Conservation (phyloP, 2,797 vertebrate genomes). For the Tympanoctomys barrerae region DNA sequence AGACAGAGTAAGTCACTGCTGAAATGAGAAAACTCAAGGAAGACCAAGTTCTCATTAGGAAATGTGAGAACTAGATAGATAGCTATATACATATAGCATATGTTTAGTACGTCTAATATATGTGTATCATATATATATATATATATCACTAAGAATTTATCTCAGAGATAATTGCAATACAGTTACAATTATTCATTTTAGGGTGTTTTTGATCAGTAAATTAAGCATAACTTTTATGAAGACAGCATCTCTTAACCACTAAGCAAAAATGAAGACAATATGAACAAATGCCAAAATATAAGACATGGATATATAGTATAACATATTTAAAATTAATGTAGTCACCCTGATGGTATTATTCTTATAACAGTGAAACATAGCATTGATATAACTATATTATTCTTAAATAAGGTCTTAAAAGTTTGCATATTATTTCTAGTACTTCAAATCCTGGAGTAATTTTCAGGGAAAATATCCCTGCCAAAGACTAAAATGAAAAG, state of each 20-base stretch:
- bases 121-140: background rate
- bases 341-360: background rate
- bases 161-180: background rate
- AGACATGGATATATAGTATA: background rate
- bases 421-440: background rate
- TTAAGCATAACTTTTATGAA: conserved; percentile 20
- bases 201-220: background rate
- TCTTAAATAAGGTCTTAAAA: background rate
- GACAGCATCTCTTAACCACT: background rate
- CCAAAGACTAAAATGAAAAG: background rate
- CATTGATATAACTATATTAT: background rate
- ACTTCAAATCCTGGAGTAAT: background rate
- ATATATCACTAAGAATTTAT: background rate
- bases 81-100: background rate
- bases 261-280: background rate
- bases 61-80: background rate
- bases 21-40: background rate
- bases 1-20: background rate
- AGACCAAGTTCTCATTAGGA: background rate
- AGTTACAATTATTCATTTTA: background rate
- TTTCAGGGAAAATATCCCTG: background rate
- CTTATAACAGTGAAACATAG: background rate
- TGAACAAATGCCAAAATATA: background rate
- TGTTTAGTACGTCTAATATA: background rate
- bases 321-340: background rate